Conservation (phyloP, 2,113 vertebrate genomes). For the Hyperoodon ampullatus region DNA sequence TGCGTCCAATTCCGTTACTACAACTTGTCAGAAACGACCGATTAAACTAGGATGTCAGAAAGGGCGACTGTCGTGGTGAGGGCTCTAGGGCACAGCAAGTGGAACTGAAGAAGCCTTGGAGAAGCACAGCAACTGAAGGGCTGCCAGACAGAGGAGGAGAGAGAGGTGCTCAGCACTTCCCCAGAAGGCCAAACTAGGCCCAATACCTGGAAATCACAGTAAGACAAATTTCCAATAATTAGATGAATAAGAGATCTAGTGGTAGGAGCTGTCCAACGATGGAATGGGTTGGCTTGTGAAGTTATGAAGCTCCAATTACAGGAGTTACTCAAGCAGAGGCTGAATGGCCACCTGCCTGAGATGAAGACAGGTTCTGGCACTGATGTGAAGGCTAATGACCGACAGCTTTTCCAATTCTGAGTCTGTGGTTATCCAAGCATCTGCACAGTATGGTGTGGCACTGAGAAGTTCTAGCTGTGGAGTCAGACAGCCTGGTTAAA, state of each 20-base stretch:
- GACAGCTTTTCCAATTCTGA: background rate
- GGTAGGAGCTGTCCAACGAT: background rate
- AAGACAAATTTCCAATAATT: background rate
- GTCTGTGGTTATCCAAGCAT: background rate
- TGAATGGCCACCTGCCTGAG: constrained; percentile 5
- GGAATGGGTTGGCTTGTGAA: background rate
- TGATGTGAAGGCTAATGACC: background rate
- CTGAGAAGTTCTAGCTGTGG: background rate
- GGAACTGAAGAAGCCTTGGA: background rate
- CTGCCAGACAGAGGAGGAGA: background rate
- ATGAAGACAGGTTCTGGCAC: constrained; percentile 7
- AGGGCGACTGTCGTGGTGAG: background rate
- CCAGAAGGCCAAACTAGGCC: background rate
- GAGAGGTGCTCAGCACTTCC: background rate
- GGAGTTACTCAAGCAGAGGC: constrained; percentile 25
- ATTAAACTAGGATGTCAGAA: background rate
- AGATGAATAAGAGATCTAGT: background rate
- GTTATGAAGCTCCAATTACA: constrained; percentile 46
- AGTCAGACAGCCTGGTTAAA: background rate
- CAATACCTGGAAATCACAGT: background rate
- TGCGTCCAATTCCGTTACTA: background rate
- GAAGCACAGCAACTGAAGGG: background rate
- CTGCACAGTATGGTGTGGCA: background rate
- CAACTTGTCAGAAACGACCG: background rate
- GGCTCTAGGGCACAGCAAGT: background rate